phyloP scores from a whole-genome alignment of 2,797 vertebrate species.

The Periophthalmus magnuspinnatus region DNA sequence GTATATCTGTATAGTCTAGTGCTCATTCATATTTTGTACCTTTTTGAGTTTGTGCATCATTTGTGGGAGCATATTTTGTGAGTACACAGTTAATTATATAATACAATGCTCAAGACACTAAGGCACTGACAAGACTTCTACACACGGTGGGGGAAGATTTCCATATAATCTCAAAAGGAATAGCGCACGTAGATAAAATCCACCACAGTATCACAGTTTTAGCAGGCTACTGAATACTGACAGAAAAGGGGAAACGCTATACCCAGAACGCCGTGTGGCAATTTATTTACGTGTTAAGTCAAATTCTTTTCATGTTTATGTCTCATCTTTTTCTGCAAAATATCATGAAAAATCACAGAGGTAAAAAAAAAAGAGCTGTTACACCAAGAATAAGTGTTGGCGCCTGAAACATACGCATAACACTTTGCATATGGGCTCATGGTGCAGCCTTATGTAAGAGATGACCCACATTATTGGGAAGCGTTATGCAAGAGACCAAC shows the following conservation, averaged over 20 bases:
- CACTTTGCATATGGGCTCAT: neutral
- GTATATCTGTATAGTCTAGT: no score
- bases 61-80: neutral
- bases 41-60: neutral
- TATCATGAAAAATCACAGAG: neutral
- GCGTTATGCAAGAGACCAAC: conserved; percentile 1
- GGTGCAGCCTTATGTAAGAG: neutral
- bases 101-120: neutral
- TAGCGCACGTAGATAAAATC: neutral
- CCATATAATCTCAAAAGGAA: neutral
- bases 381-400: neutral
- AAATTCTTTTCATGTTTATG: no score
- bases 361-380: neutral
- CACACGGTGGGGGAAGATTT: neutral
- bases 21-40: no score
- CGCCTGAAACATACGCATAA: conserved; percentile 1
- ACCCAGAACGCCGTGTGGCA: neutral
- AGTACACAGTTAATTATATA: neutral
- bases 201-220: neutral
- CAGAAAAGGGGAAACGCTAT: neutral
- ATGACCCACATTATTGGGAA: conserved; percentile 15
- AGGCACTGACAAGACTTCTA: neutral
- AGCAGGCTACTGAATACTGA: neutral
- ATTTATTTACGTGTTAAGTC: neutral
- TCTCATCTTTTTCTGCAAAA: neutral